Evolutionary conservation across 2,888 invertebrate genomes (phyloP).

Genomic region (Nasonovia ribisnigri): DNA sequence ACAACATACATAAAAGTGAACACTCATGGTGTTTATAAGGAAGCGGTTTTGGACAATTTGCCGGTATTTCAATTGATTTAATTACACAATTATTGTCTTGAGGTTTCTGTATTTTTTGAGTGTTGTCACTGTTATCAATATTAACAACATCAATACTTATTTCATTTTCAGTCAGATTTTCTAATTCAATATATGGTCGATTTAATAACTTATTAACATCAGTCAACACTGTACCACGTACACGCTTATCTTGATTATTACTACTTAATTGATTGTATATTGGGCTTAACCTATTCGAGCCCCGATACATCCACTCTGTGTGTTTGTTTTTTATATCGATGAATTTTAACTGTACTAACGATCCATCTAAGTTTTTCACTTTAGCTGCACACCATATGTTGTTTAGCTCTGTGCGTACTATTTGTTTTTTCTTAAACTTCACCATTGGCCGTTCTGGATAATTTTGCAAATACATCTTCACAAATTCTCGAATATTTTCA

Average conservation of each 20-base stretch:
- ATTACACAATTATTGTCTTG: background rate
- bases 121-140: background rate
- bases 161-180: background rate
- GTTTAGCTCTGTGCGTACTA: constrained; percentile 88
- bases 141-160: background rate
- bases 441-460: constrained; percentile 95
- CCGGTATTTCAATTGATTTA: background rate
- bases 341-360: constrained; percentile 88
- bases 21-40: constrained; percentile 76
- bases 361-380: constrained; percentile 88
- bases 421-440: constrained; percentile 82
- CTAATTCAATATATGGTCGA: background rate
- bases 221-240: background rate
- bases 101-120: background rate
- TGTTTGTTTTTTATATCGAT: constrained; percentile 75
- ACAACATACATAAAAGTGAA: constrained; percentile 71
- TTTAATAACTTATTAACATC: background rate
- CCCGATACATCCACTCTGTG: constrained; percentile 95
- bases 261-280: background rate
- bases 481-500: constrained; percentile 75
- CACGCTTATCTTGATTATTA: background rate
- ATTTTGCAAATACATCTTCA: constrained; percentile 75
- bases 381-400: constrained; percentile 83
- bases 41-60: background rate
- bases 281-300: constrained; percentile 78